A percentile compares a stretch with the other conserved stretches of the same genome.
Conservation (phyloP, 2,113 vertebrate species). For the Australoheros scitulus region DNA sequence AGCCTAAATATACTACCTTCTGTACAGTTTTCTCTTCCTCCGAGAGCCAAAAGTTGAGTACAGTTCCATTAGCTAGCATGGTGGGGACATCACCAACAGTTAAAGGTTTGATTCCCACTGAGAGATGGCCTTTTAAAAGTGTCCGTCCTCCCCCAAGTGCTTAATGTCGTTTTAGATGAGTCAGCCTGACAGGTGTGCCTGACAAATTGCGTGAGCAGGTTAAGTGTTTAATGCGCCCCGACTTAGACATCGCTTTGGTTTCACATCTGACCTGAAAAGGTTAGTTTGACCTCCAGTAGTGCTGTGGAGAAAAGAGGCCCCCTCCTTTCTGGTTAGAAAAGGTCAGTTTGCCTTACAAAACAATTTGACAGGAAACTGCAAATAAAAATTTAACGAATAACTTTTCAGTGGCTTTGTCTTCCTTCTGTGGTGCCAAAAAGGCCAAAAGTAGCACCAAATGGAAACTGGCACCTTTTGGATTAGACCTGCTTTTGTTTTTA, state of each 20-base stretch:
- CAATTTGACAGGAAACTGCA: background rate
- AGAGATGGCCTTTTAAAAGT: conserved; percentile 63
- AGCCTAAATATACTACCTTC: conserved; percentile 16
- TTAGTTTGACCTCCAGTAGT: conserved; percentile 63
- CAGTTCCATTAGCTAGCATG: conserved; percentile 9
- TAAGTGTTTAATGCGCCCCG: conserved; percentile 40
- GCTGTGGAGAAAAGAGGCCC: background rate
- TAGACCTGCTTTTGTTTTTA: background rate
- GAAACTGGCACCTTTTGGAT: background rate
- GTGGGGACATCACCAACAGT: conserved; percentile 3
- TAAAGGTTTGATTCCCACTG: conserved; percentile 46
- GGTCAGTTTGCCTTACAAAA: conserved; percentile 49
- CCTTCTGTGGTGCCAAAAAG: background rate
- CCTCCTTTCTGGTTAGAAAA: conserved; percentile 48
- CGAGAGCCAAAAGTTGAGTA: background rate
- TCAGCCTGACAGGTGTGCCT: conserved; percentile 40
- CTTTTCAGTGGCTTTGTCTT: background rate
- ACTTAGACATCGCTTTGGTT: conserved; percentile 48
- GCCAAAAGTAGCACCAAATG: too few species aligned
- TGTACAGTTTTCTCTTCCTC: background rate
- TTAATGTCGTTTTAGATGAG: conserved; percentile 40
- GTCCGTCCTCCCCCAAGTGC: conserved; percentile 37
- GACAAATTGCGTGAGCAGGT: conserved; percentile 40
- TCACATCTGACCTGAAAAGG: conserved; percentile 66
- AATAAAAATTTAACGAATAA: background rate